Conservation (phyloP, 1,140 invertebrate genomes). For the Magallana angulata region DNA sequence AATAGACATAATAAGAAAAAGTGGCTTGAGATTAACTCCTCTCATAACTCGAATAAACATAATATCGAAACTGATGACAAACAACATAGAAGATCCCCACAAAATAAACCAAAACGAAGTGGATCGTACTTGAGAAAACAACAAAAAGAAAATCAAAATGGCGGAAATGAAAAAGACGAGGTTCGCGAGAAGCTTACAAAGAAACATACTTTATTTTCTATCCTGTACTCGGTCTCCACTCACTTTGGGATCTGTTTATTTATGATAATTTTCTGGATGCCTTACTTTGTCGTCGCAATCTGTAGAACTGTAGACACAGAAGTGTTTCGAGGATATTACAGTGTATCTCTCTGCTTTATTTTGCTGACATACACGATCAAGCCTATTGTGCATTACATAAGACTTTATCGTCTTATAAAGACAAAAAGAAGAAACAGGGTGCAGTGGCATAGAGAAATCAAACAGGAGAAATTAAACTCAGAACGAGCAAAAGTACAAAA, state of each 20-base stretch:
- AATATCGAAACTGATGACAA: not conserved
- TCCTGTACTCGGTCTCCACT: not conserved
- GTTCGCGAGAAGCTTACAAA: not conserved
- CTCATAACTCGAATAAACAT: not conserved
- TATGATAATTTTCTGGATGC: conserved; percentile 37
- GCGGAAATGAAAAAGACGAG: not conserved
- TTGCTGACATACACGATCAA: not conserved
- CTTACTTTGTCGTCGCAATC: conserved; percentile 41
- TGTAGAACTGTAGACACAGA: not conserved
- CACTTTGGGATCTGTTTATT: conserved; percentile 26
- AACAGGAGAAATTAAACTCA: not conserved
- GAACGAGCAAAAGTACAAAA: not conserved
- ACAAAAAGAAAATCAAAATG: not conserved
- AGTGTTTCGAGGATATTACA: conserved; percentile 13
- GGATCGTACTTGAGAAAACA: not conserved
- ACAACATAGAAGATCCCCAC: not conserved
- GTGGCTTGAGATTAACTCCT: not conserved
- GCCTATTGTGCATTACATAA: not conserved
- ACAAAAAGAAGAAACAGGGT: not conserved
- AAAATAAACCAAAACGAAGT: not conserved
- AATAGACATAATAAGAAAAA: not conserved
- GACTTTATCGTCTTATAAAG: not conserved
- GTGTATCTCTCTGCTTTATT: conserved; percentile 22
- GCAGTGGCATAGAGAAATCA: conserved; percentile 3
- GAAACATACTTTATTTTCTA: not conserved